Conservation (phyloP, 2,113 vertebrate genomes). For the Nyctereutes procyonoides region DNA sequence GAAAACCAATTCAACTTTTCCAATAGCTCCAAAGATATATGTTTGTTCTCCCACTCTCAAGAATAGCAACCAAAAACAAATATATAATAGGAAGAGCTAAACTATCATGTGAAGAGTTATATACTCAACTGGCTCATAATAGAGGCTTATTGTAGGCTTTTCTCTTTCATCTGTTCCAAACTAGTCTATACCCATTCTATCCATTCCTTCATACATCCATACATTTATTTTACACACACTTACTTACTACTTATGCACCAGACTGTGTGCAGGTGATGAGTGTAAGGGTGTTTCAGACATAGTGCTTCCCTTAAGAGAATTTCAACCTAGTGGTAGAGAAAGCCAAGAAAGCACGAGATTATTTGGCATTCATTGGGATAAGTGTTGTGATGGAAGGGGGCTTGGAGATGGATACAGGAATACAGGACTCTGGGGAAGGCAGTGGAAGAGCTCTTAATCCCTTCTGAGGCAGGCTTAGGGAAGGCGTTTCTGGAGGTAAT, state of each 20-base stretch:
- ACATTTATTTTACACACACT: neutral
- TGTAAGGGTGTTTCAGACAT: neutral
- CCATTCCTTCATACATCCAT: neutral
- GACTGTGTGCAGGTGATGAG: neutral
- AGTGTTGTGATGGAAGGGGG: neutral
- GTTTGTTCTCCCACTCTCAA: neutral
- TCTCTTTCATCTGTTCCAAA: neutral
- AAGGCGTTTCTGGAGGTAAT: neutral
- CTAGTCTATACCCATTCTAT: neutral
- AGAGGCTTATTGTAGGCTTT: neutral
- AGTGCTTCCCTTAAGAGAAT: neutral
- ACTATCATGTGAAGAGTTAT: neutral
- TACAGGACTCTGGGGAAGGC: neutral
- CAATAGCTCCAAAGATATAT: neutral
- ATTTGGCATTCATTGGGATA: neutral
- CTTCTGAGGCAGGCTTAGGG: neutral
- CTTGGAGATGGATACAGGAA: too few species aligned
- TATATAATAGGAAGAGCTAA: neutral
- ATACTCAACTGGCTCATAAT: neutral
- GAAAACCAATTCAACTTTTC: conserved; percentile 6
- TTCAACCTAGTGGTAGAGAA: neutral
- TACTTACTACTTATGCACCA: neutral
- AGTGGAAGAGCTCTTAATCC: neutral
- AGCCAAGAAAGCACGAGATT: neutral
- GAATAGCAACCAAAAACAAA: neutral